Conservation (phyloP, 2,888 invertebrate genomes). For the Dione juno region DNA sequence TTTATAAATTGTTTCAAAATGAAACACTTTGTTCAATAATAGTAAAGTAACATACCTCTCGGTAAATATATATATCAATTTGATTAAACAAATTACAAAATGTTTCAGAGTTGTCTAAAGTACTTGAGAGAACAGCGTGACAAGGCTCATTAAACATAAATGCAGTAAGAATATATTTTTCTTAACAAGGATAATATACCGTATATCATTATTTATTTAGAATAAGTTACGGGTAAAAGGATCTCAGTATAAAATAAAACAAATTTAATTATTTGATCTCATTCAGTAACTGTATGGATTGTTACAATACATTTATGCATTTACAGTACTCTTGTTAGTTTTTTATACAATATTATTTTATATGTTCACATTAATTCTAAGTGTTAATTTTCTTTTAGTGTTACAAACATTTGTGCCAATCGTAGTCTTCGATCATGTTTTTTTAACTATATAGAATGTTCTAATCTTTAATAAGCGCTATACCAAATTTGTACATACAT, state of each 20-base stretch:
- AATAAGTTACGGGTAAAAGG: conserved; percentile 15
- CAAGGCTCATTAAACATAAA: conserved; percentile 11
- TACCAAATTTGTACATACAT: not conserved
- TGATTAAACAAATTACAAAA: not conserved
- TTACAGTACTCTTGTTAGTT: conserved; percentile 10
- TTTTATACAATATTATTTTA: conserved; percentile 6
- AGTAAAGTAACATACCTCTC: too few relatives aligned
- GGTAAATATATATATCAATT: too few relatives aligned
- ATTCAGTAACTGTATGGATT: conserved; percentile 7
- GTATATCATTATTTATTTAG: not conserved
- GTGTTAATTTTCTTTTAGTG: conserved; percentile 16
- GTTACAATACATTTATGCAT: too few relatives aligned
- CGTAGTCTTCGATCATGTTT: conserved; percentile 9
- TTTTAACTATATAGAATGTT: not conserved
- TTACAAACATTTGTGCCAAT: conserved; percentile 20
- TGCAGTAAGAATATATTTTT: conserved; percentile 29
- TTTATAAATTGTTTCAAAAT: too few relatives aligned
- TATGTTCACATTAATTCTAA: conserved; percentile 17
- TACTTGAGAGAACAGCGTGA: conserved; percentile 1
- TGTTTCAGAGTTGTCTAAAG: conserved; percentile 38
- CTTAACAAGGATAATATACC: conserved; percentile 11
- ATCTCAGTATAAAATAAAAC: conserved; percentile 4
- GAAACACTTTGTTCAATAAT: too few relatives aligned
- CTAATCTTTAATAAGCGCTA: not conserved
- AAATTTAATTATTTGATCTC: not conserved